Percentiles rank a stretch among this genome's conserved stretches.
Evolutionary conservation across 2,888 invertebrate species (phyloP).

Genomic region (Xanthorhoe spadicearia): DNA sequence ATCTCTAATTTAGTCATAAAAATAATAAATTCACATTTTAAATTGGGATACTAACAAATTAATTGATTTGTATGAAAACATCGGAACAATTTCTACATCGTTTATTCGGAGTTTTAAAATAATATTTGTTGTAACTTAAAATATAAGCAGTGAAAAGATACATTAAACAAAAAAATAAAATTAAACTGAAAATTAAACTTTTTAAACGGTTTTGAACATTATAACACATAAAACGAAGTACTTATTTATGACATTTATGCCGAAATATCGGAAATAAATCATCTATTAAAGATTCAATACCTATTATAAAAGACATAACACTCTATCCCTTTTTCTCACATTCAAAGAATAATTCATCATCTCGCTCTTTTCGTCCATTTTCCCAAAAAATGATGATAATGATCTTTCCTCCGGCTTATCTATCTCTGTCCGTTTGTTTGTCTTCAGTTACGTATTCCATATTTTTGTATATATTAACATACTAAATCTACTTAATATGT

Average conservation of each 20-base stretch:
- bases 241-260: too few species aligned
- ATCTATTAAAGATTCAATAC: too few species aligned
- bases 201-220: too few species aligned
- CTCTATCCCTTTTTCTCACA: too few species aligned
- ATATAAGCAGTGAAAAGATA: conserved; percentile 44
- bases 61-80: too few species aligned
- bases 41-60: too few species aligned
- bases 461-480: conserved; percentile 45
- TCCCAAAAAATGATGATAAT: neutral
- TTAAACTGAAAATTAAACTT: neutral
- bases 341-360: too few species aligned
- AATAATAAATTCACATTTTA: neutral
- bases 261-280: too few species aligned
- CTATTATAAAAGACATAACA: too few species aligned
- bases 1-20: too few species aligned
- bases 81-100: too few species aligned
- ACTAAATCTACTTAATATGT: conserved; percentile 42
- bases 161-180: conserved; percentile 29
- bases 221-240: too few species aligned
- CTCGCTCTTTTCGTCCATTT: neutral
- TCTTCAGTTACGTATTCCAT: conserved; percentile 39
- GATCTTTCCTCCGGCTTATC: conserved; percentile 9
- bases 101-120: neutral
- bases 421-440: conserved; percentile 29
- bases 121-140: neutral